Evolutionary conservation across 2,113 vertebrate species (phyloP).

Genomic region (Seriola rivoliana): DNA sequence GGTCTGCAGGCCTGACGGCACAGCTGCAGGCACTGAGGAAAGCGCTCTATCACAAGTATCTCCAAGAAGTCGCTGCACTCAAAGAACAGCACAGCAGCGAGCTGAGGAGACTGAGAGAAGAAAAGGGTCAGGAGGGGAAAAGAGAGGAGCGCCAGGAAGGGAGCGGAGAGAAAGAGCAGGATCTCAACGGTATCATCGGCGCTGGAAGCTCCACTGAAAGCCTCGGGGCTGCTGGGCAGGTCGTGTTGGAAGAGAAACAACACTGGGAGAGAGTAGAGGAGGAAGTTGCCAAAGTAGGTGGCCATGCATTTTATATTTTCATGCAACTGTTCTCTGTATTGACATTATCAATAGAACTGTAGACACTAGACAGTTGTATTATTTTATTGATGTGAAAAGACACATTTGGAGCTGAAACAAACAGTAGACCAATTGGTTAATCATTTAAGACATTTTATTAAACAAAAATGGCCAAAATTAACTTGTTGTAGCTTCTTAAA

Average conservation of each 20-base stretch:
- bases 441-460: not conserved
- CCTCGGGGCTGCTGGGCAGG: constrained; percentile 58
- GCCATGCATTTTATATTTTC: not conserved
- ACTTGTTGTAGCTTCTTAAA: not conserved
- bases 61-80: constrained; percentile 77
- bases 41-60: constrained; percentile 77
- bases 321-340: not conserved
- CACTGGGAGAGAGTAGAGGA: constrained; percentile 90
- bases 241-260: constrained; percentile 79
- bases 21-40: constrained; percentile 81
- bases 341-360: not conserved
- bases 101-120: constrained; percentile 62
- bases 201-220: constrained; percentile 58
- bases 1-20: constrained; percentile 67
- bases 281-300: constrained; percentile 92
- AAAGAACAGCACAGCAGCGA: constrained; percentile 81
- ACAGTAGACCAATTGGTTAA: not conserved
- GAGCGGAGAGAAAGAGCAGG: constrained; percentile 43
- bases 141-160: constrained; percentile 33
- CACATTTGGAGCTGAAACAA: not conserved
- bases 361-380: not conserved
- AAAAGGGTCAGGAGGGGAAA: constrained; percentile 43
- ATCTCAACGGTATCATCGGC: constrained; percentile 45
- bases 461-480: not conserved
- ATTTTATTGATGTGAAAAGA: not conserved